These are phyloP conservation scores for Xerus inauris DNA, from an alignment of 2,113 vertebrate species.

Conservation along the genomic window DNA sequence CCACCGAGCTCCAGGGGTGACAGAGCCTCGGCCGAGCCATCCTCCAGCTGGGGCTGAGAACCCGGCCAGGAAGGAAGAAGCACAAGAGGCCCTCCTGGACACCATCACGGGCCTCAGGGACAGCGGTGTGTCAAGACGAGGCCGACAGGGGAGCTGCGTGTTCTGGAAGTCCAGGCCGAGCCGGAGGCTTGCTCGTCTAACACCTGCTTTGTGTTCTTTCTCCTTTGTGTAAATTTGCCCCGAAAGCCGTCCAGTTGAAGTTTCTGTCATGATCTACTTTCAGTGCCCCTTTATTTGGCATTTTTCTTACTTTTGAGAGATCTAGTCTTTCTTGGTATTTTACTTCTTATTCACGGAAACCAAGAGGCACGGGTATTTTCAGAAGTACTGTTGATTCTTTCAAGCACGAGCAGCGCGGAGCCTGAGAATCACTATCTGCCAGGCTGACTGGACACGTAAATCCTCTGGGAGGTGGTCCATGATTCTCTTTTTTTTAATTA, in stretches of 20 bases:
- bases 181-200: neutral
- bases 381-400: neutral
- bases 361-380: neutral
- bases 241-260: neutral
- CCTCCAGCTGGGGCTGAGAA: slow-evolving; percentile 51
- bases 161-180: neutral
- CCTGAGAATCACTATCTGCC: neutral
- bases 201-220: neutral
- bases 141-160: neutral
- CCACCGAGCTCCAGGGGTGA: neutral
- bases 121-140: neutral
- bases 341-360: neutral
- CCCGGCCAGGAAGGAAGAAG: neutral
- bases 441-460: neutral
- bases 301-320: neutral
- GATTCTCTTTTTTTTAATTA: neutral
- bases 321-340: neutral
- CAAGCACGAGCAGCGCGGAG: neutral
- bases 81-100: neutral
- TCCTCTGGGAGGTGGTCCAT: neutral
- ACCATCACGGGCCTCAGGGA: neutral
- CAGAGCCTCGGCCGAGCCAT: neutral
- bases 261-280: neutral
- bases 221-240: neutral
- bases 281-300: neutral